Base-by-base conservation (phyloP, 2,888 invertebrate species). In the Ichneumoninae sp. region DNA sequence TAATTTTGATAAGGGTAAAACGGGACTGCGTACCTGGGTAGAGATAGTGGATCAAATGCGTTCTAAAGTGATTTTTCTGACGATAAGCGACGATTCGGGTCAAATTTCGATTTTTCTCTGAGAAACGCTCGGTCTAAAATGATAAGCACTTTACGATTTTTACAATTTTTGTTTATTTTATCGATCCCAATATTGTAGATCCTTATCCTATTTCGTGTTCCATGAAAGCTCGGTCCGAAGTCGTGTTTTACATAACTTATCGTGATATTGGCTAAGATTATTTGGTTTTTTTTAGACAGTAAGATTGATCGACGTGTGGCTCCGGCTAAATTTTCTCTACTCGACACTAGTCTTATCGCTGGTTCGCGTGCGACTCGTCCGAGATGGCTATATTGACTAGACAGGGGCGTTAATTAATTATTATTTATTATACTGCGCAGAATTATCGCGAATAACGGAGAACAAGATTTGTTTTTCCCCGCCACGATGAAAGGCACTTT, bases 351-450 rank as follows among this genome's bases (percentile, higher is more conserved):
- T 33, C 71, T 82, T 68, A 81, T 73, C 81, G 75, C 81, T 50
- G 74, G 66, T 81, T 75, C 70, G 65, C 73, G 63, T 30, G 65
- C 33, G 57, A 75, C 52, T 78, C 77, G 40, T 84, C 36, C 33
- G 70, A 74, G 66, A 79, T 81, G 74, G 81, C 75, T 60, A 66
- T 73, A 76, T 79, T 82, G 82, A 79, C 79, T 76, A 85, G 85
- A 82, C 66, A 82, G 75, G 71, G 70, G 40, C 40, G 63, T 70
- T 63, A 36, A 68, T 85, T 68, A 16, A 54, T 54, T 26, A 57
- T 57, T 26, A 57, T 57, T 22, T 57, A 22, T 22, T 47, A 22
- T 26, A 1, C 22, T 26, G 22, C 22, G 4, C 4, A 26, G 26
- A 57, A 22, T 57, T 57, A 19, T 66, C 19, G 36, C 1, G 19